Percentiles rank a stretch among this genome's conserved stretches.
phyloP scores from a whole-genome alignment of 1,140 invertebrate genomes.

The Macrotrachela quadricornifera region DNA sequence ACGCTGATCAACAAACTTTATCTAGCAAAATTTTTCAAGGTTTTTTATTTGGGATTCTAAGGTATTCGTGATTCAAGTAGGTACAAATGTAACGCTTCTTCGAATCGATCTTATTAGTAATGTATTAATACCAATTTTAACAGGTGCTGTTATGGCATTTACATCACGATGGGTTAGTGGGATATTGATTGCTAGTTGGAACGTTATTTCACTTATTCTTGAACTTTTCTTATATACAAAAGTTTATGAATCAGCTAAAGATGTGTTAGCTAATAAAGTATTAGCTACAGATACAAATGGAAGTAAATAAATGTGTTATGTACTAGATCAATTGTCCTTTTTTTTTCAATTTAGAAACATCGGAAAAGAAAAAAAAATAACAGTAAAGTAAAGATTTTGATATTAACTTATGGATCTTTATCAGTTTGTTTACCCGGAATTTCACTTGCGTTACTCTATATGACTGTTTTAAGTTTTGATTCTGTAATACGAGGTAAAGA shows the following conservation, averaged over 20 bases:
- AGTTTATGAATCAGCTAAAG: constrained; percentile 19
- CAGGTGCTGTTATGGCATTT: constrained; percentile 32
- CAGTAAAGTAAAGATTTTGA: no score
- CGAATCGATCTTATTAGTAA: constrained; percentile 33
- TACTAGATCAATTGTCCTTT: no score
- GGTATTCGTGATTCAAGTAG: no score
- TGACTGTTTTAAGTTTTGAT: constrained; percentile 39
- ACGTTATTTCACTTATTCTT: constrained; percentile 30
- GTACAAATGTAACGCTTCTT: constrained; percentile 25
- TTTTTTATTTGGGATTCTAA: no score
- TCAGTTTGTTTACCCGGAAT: constrained; percentile 31
- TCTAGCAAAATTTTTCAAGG: no score
- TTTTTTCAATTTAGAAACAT: no score
- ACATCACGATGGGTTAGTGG: constrained; percentile 16
- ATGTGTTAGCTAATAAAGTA: no score
- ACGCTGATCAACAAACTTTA: no score
- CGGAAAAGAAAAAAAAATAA: no score
- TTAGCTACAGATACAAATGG: constrained; percentile 1
- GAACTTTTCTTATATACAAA: constrained; percentile 31
- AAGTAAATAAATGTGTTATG: no score
- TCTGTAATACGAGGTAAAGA: constrained; percentile 26
- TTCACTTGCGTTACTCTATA: constrained; percentile 32
- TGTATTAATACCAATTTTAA: constrained; percentile 33
- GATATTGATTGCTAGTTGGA: constrained; percentile 34
- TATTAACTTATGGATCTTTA: no score